Base-by-base conservation (phyloP, 2,113 vertebrate species). In the Chelonoidis abingdonii region DNA sequence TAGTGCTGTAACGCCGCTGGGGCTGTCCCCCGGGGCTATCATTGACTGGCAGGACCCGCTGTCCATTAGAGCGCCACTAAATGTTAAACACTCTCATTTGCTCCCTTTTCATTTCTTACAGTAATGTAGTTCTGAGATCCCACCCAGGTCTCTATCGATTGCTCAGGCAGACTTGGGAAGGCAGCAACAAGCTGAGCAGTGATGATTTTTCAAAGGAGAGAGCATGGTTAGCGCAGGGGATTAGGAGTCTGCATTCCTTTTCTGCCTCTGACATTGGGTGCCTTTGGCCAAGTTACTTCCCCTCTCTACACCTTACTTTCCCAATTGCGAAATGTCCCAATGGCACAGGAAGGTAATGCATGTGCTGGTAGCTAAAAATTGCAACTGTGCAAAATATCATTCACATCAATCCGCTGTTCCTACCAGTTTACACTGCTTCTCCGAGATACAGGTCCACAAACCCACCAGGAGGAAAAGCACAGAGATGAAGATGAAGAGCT, bases 11-110 rank as follows among this genome's bases (percentile, higher is more conserved):
- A 57, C 1, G 10, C 6, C 14, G 9, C 52, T 56, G 10, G 17
- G 27, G 35, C 57, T 54, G 38, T 35, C 7, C 29, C 78, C 53
- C 25, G 47, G 38, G 89, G 86, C 92, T 88, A 8, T 10, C 8
- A 1, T 56, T 54, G 91, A 81, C 53, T 59, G 80, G 41, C 76
- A 35, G 54, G 95, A 62, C 88, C 52, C n/a, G 80, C 80, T 95
- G 69, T 81, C 78, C 0, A 0, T 44, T 81, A 87, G 29, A 84
- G 31, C 41, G 3, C 10, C 1, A 0, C 89, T 49, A 5, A 53
- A n/a, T 3, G 1, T 69, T 56, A 52, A 88, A 53, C 78, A 94
- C 78, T 72, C 75, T 92, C 72, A 3, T 83, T 87, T 80, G 47
- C 52, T 91, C 38, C 41, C 16, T 62, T 75, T 57, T 76, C 54